Base-by-base conservation (phyloP, 1,140 invertebrate genomes). In the Pachypsylla venusta region DNA sequence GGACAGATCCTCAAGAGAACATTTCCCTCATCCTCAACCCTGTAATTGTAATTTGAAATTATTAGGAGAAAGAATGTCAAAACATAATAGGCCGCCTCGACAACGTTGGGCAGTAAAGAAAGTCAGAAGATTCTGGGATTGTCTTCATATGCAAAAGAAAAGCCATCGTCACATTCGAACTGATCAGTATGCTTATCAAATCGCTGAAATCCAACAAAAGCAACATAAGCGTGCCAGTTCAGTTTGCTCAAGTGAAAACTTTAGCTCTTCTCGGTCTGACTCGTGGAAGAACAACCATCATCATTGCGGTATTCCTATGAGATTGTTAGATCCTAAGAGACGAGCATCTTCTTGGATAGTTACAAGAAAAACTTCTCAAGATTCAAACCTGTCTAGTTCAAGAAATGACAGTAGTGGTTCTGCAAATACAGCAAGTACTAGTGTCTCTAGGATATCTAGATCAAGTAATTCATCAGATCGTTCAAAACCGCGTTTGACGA, bases 401-500 rank as follows among this genome's bases (percentile, higher is more conserved):
- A 75, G 89, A 13, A 92, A 92, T 69, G 89, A 93, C 70, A 92
- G 88, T 0, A 90, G 87, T 1, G 87, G 86, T 1, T 89, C 87
- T 0, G 82, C 80, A 0, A 88, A 87, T 0, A 90, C 87, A 0
- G 86, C 85, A 14, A 87, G 84, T 64, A 91, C 88, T 2, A 85
- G 84, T 58, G 89, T 87, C 1, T 91, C 59, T 87, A 67, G 82
- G 80, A 0, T 78, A 75, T 3, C 67, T 70, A 58, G 67, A 65
- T 19, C 12, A 1, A 53, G 54, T 71, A 76, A 64, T 16, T 16
- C 16, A 24, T 39, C 19, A 26, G 40, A 65, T 0, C 71, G 73
- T 59, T 69, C 70, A 2, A 83, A 84, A 67, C 84, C 84, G 1
- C 75, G 85, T 16, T 70, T 89, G 12, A 85, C 83, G 1, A 76